Conservation (phyloP, 2,888 invertebrate species). For the Lottia gigantea region DNA sequence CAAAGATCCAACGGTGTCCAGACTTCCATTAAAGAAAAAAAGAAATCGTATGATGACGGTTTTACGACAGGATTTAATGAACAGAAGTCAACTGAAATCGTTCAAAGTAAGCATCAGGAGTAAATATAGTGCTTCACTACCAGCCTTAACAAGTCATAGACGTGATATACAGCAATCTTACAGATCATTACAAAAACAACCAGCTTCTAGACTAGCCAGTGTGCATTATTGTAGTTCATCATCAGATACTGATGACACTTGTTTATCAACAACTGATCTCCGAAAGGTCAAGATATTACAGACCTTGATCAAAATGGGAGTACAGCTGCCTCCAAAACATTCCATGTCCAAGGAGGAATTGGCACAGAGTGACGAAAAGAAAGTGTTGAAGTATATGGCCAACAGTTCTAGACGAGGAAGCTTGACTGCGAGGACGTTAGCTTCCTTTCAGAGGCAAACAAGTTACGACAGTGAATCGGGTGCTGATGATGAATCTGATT, state of each 20-base stretch:
- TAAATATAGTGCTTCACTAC: background rate
- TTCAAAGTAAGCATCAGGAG: background rate
- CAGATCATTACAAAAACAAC: background rate
- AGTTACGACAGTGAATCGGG: background rate
- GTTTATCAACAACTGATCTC: background rate
- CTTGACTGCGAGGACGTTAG: background rate
- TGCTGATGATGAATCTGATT: background rate
- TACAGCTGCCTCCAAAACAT: background rate
- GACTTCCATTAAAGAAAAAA: background rate
- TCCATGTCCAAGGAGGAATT: background rate
- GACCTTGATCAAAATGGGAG: background rate
- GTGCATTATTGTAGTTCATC: background rate
- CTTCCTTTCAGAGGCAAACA: background rate
- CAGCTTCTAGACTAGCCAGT: background rate
- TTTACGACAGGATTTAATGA: background rate
- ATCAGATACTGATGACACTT: background rate
- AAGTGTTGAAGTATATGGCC: background rate
- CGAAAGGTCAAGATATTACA: conserved; percentile 2
- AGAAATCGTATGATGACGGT: background rate
- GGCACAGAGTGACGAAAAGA: conserved; percentile 7
- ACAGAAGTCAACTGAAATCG: background rate
- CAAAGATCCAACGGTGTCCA: too few relatives aligned
- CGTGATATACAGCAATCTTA: background rate
- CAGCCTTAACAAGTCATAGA: background rate
- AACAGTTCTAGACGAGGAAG: background rate